Percentiles rank a stretch among this genome's conserved stretches.
phyloP scores from a whole-genome alignment of 2,888 invertebrate species.

The Stenolophus ochropezus region DNA sequence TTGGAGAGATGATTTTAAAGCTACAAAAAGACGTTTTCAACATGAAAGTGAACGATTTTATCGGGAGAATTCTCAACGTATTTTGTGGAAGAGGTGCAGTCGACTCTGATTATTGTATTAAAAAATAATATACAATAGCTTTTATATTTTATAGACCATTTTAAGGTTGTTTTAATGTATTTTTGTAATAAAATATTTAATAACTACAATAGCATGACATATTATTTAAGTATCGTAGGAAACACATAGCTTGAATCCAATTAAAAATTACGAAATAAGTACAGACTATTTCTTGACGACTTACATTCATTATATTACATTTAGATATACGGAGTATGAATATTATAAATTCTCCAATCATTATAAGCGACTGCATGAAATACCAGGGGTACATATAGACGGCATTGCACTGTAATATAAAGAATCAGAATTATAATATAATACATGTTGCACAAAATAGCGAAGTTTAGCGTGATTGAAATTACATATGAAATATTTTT shows the following conservation, averaged over 20 bases:
- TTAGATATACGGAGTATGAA: constrained; percentile 66
- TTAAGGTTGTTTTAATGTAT: constrained; percentile 20
- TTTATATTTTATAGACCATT: constrained; percentile 20
- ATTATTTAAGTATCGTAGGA: neutral
- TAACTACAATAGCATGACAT: neutral
- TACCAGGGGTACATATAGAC: constrained; percentile 67
- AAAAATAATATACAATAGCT: constrained; percentile 43
- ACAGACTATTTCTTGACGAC: constrained; percentile 67
- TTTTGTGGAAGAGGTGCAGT: constrained; percentile 69
- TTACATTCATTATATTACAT: constrained; percentile 66
- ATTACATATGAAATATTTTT: too few species aligned
- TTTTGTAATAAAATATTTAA: constrained; percentile 49
- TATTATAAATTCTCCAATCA: constrained; percentile 68
- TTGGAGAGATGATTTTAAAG: constrained; percentile 70
- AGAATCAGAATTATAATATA: too few species aligned
- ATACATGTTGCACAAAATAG: too few species aligned
- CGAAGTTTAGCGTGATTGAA: too few species aligned
- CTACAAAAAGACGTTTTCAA: constrained; percentile 64
- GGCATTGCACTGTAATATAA: neutral
- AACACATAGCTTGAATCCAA: constrained; percentile 70
- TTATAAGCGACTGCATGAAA: constrained; percentile 68
- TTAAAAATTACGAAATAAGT: constrained; percentile 70
- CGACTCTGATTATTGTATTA: constrained; percentile 67
- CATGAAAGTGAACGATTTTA: constrained; percentile 64
- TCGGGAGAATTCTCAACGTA: constrained; percentile 67